Conservation (phyloP, 2,888 invertebrate species). For the Cosmia pyralina region DNA sequence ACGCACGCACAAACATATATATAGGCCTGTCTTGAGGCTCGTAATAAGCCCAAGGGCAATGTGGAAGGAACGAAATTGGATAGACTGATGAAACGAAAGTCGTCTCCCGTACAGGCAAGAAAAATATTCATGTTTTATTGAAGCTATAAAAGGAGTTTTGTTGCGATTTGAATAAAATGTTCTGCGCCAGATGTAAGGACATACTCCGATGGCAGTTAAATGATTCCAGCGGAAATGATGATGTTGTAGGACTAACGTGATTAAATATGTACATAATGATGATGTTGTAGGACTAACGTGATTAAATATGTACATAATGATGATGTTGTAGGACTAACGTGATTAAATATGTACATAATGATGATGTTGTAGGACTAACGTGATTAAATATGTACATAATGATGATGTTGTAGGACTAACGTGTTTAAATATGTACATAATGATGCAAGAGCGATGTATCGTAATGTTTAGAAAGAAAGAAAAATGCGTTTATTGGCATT, state of each 20-base stretch:
- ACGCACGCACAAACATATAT: conserved; percentile 68
- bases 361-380: too few relatives aligned
- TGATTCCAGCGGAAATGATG: conserved; percentile 48
- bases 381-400: too few relatives aligned
- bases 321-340: too few relatives aligned
- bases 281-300: too few relatives aligned
- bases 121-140: conserved; percentile 77
- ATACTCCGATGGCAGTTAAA: conserved; percentile 44
- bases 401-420: too few relatives aligned
- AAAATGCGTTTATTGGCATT: too few relatives aligned
- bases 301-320: too few relatives aligned
- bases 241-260: background rate
- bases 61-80: conserved; percentile 74
- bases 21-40: conserved; percentile 65
- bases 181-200: conserved; percentile 45
- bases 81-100: conserved; percentile 76
- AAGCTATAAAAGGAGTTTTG: conserved; percentile 68
- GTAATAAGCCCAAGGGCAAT: conserved; percentile 78
- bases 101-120: conserved; percentile 61
- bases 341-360: too few relatives aligned
- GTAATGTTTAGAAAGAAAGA: too few relatives aligned
- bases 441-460: background rate
- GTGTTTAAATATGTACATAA: too few relatives aligned
- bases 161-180: conserved; percentile 61
- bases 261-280: too few relatives aligned